Evolutionary conservation across 2,113 vertebrate genomes (phyloP), one percentile per base, ranked within the genome.

Genomic region (Vanacampus margaritifer): DNA sequence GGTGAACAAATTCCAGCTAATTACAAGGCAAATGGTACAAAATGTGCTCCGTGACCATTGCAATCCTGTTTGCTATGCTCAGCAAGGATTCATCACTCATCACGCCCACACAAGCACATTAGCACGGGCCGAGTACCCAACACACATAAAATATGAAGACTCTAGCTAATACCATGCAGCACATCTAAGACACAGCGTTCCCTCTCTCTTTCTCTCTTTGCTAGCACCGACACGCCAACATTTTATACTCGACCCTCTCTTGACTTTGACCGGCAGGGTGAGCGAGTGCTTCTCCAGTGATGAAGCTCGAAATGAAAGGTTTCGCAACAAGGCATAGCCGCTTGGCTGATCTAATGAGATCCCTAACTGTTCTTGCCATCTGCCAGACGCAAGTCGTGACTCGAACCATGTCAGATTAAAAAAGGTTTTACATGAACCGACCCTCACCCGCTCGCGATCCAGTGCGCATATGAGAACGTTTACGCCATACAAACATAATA

Each of bases 301-400:
- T 86, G 83, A 87, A 90, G 81, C 89, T 85, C 91, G 91, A 93
- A 93, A 62, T 91, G 90, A 92, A 92, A 92, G 91, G 80, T 87
- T 92, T 86, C 86, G 89, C 84, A 86, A 87, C 69, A 84, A 86
- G 81, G 84, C 87, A 70, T 89, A 73, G 82, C 86, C 76, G 88
- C 90, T 91, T 85, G 88, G 89, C 86, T 90, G 90, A 82, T 91
- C 91, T 92, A 93, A 93, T 92, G 92, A 93, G 90, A 90, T 91
- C 89, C 87, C 91, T 91, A 91, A 92, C 91, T 91, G 91, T 92
- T 92, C 68, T 76, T 85, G 87, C 92, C 92, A 92, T 93, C 92
- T 93, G 92, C 91, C 88, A 88, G 88, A 88, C 83, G 88, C 86
- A 79, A 90, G 90, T 89, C 88, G 87, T 86, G 90, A 88, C 90